phyloP scores from a whole-genome alignment of 2,888 invertebrate genomes.

The Chorisops tibialis region DNA sequence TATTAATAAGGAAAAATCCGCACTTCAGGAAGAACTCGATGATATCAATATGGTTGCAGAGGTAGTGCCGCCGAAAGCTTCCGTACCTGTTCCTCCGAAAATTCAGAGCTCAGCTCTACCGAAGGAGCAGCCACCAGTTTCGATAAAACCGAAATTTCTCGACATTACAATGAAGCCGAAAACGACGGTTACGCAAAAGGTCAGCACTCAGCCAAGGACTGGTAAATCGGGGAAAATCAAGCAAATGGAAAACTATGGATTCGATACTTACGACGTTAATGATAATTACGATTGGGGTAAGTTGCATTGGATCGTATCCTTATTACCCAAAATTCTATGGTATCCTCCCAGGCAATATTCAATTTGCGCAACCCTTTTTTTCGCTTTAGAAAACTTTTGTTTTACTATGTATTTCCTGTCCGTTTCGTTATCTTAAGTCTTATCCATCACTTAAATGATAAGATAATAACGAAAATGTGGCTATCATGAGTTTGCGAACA shows the following conservation, averaged over 20 bases:
- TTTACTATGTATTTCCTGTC: neutral
- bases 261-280: conserved; percentile 13
- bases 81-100: neutral
- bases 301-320: conserved; percentile 5
- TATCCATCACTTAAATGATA: neutral
- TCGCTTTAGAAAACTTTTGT: neutral
- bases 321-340: neutral
- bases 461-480: neutral
- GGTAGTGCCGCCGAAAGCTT: neutral
- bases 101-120: neutral
- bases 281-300: conserved; percentile 36
- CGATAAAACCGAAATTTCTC: neutral
- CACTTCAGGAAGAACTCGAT: conserved; percentile 13
- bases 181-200: neutral
- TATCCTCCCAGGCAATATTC: no score
- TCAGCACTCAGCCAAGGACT: neutral
- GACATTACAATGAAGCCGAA: neutral
- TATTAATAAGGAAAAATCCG: no score
- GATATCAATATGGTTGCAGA: conserved; percentile 1
- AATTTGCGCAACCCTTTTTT: neutral
- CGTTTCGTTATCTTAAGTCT: neutral
- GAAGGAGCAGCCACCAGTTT: neutral
- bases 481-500: no score
- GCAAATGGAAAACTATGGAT: neutral
- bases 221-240: conserved; percentile 12